Evolutionary conservation across 2,113 vertebrate genomes (phyloP).

Genomic region (Eulacestoma nigropectus): DNA sequence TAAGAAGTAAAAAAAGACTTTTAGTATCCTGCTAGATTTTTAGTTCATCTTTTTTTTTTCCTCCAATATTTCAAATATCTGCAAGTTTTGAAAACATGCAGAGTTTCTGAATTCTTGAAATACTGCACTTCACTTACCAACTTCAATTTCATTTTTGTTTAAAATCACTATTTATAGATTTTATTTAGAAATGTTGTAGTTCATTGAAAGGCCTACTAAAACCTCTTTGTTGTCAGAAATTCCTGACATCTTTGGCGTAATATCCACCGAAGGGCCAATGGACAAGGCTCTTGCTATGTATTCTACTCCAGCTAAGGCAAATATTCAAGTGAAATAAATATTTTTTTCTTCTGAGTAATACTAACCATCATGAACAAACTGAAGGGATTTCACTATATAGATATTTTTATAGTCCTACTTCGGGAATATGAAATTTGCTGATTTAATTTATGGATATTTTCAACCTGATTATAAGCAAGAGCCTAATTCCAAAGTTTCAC

Average conservation of each 20-base stretch:
- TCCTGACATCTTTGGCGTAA: neutral
- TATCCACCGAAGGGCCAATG: neutral
- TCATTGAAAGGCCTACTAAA: neutral
- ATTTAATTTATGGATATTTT: neutral
- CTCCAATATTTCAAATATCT: neutral
- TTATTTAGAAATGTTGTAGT: neutral
- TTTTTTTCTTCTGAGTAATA: neutral
- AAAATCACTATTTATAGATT: neutral
- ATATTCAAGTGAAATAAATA: neutral
- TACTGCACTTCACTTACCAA: neutral
- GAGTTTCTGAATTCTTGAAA: neutral
- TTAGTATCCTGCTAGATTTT: neutral
- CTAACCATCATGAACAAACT: accelerated
- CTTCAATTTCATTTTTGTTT: neutral
- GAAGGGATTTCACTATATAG: neutral
- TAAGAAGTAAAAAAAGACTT: neutral
- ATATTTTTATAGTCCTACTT: neutral
- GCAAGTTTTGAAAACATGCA: neutral
- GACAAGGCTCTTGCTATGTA: neutral
- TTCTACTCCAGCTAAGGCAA: neutral
- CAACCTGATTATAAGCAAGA: neutral
- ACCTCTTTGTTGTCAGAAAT: neutral
- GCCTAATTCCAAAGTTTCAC: neutral
- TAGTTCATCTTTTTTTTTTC: neutral
- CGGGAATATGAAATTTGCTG: neutral